Evolutionary conservation across 2,888 invertebrate species (phyloP).

Genomic region (Zhengitettix transpicula): DNA sequence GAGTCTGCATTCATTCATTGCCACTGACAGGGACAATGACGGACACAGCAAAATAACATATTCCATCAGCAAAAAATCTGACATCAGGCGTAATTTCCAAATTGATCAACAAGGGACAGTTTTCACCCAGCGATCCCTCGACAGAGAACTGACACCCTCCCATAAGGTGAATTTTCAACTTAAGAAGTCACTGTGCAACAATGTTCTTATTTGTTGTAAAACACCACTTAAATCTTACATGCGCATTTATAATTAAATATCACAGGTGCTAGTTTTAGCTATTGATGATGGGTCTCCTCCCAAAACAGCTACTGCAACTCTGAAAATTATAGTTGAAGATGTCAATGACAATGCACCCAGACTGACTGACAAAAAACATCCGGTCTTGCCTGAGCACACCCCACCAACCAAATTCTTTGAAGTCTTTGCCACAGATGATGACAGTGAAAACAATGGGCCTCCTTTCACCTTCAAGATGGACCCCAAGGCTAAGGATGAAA

Average conservation of each 20-base stretch:
- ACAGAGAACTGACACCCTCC: background rate
- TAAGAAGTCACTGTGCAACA: background rate
- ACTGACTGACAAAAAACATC: conserved; percentile 26
- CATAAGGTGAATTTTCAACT: conserved; percentile 1
- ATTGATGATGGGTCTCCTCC: conserved; percentile 29
- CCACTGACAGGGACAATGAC: conserved; percentile 29
- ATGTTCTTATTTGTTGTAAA: background rate
- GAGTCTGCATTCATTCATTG: conserved; percentile 28
- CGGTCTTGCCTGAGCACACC: conserved; percentile 32
- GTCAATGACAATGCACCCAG: conserved; percentile 30
- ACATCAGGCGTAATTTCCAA: conserved; percentile 31
- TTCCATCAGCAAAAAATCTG: conserved; percentile 31
- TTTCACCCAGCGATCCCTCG: conserved; percentile 2
- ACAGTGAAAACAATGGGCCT: conserved; percentile 30
- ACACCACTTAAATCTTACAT: background rate
- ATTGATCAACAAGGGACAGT: conserved; percentile 27
- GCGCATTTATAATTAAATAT: background rate
- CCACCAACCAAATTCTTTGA: conserved; percentile 27
- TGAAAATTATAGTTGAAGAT: conserved; percentile 29
- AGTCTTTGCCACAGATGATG: conserved; percentile 27
- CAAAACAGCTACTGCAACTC: conserved; percentile 30
- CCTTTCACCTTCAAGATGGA: conserved; percentile 33
- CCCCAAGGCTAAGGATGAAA: conserved; percentile 28
- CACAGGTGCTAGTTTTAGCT: conserved; percentile 29
- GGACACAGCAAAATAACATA: conserved; percentile 24